Conservation (phyloP, 1,140 invertebrate species). For the Cydia amplana region DNA sequence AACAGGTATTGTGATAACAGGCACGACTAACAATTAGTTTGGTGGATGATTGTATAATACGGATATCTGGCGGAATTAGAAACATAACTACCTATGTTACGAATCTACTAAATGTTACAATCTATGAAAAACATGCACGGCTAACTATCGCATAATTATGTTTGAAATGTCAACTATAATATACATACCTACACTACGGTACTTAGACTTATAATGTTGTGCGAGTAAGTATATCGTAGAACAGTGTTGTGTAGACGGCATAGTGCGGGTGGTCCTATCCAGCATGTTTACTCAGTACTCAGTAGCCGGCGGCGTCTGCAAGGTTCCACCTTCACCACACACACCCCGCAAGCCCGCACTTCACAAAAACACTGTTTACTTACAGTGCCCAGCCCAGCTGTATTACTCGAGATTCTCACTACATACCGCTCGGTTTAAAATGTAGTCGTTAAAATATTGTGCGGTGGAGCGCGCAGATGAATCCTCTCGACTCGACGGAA, state of each 20-base stretch:
- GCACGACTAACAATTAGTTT: too few species aligned
- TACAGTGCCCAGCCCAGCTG: background rate
- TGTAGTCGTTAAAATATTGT: slow-evolving; percentile 3
- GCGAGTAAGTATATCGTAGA: background rate
- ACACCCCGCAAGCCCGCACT: background rate
- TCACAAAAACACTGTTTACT: slow-evolving; percentile 14
- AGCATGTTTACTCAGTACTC: background rate
- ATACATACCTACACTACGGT: too few species aligned
- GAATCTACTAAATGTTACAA: too few species aligned
- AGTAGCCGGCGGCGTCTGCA: background rate
- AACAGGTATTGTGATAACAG: too few species aligned
- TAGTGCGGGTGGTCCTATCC: background rate
- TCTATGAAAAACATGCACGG: too few species aligned
- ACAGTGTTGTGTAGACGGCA: background rate
- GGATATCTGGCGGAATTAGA: too few species aligned
- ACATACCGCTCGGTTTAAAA: background rate
- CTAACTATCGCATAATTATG: too few species aligned
- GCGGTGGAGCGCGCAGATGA: background rate
- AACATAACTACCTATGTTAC: too few species aligned
- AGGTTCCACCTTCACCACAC: background rate
- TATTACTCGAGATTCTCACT: slow-evolving; percentile 13
- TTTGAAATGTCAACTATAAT: too few species aligned
- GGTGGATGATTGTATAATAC: too few species aligned
- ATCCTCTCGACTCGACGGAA: background rate
- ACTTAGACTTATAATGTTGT: background rate